phyloP scores from a whole-genome alignment of 2,113 vertebrate species.

The Taurulus bubalis region DNA sequence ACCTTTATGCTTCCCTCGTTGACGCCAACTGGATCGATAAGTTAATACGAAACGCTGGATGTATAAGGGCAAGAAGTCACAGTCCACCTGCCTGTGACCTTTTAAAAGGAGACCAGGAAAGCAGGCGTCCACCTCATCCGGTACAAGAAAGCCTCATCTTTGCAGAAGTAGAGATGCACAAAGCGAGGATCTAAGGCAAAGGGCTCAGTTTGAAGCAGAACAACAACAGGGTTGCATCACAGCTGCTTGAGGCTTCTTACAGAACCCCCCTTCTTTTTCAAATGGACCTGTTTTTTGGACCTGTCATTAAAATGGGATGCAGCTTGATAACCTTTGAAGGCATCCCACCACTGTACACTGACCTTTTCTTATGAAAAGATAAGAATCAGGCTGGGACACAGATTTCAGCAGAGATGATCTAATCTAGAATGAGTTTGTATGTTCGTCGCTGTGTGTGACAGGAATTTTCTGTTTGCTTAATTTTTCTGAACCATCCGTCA shows the following conservation, averaged over 20 bases:
- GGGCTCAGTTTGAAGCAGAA: constrained; percentile 7
- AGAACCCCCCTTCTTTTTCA: constrained; percentile 27
- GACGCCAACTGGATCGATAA: constrained; percentile 75
- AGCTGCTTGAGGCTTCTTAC: constrained; percentile 12
- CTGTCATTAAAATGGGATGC: constrained; percentile 80
- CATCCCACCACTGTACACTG: constrained; percentile 63
- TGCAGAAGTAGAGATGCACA: neutral
- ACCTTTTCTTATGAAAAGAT: constrained; percentile 69
- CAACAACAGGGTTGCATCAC: constrained; percentile 36
- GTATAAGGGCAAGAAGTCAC: constrained; percentile 70
- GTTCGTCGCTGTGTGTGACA: neutral
- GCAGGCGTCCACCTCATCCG: neutral
- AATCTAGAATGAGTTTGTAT: neutral
- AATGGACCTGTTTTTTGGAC: constrained; percentile 66
- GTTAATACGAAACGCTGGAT: constrained; percentile 72
- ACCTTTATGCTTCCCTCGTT: constrained; percentile 74
- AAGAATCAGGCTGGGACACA: neutral
- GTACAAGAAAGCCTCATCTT: neutral
- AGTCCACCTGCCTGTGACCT: constrained; percentile 77
- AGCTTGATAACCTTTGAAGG: constrained; percentile 77
- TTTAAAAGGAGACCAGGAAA: constrained; percentile 64
- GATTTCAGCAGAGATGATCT: neutral
- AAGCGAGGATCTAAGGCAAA: neutral
- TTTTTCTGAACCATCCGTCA: neutral
- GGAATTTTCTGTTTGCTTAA: neutral